Conservation (phyloP, 2,797 vertebrate species). For the Onychomys arenicola region DNA sequence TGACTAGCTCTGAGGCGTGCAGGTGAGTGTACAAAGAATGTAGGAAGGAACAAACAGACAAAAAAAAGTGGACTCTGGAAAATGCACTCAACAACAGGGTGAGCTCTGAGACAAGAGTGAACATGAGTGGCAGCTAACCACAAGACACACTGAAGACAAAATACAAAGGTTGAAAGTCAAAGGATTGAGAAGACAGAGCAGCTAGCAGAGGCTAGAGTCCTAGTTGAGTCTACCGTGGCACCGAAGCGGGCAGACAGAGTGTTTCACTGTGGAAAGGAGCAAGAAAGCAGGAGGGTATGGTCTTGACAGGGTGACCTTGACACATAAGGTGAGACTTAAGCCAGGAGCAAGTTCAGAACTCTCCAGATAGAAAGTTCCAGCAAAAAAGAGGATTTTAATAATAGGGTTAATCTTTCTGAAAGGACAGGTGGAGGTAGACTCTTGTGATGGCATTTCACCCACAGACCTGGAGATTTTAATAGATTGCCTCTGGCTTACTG, state of each 20-base stretch:
- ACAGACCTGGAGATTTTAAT: background rate
- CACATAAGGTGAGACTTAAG: fast-evolving
- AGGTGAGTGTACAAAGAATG: background rate
- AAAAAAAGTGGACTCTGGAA: no score
- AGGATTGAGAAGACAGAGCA: background rate
- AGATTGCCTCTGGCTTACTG: background rate
- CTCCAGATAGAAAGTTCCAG: background rate
- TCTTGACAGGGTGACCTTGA: background rate
- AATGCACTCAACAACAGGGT: fast-evolving
- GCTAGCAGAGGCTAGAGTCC: no score
- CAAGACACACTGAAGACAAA: background rate
- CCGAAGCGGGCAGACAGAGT: background rate
- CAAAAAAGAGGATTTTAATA: no score
- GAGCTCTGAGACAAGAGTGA: background rate
- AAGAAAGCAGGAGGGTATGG: background rate
- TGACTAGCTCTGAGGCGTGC: background rate
- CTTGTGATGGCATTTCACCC: background rate
- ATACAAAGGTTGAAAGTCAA: background rate
- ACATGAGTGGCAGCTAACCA: background rate
- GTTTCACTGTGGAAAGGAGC: background rate
- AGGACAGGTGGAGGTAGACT: background rate
- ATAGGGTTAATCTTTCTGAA: no score
- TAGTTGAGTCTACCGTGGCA: background rate
- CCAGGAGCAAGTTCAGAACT: fast-evolving
- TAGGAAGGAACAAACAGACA: background rate